Evolutionary conservation across 2,113 vertebrate species (phyloP), one percentile per base, ranked within the genome.

Genomic region (Mohoua ochrocephala): DNA sequence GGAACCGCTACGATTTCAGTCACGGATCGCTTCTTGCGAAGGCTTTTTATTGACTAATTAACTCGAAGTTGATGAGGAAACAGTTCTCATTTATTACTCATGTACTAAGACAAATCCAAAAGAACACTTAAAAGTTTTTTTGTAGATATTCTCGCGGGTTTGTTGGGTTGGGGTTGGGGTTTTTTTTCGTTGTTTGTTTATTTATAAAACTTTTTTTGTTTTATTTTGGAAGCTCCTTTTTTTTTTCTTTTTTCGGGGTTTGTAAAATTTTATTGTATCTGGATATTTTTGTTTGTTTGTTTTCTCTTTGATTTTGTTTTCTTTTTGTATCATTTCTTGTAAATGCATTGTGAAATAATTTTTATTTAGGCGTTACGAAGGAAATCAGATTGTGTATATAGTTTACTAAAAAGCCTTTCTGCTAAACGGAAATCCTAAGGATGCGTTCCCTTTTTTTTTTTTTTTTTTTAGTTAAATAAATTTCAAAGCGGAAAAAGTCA

Each of bases 281-380:
- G 96, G 94, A 91, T 95, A 71, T 69, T 76, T 95, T 87, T 94
- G 56, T 89, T 88, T 80, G 52, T 85, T 90, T 90, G 18, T 84
- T 85, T 97, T 97, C 91, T 94, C 97, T 98, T 96, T 95, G 95
- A 88, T 93, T 97, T 98, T 98, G 97, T 98, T 98, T 99, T 98
- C 96, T 98, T 99, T 98, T 99, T 98, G 98, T 99, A 98, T 99
- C 47, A 98, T 99, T 99, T 98, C 98, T 97, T 99, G 99, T 99
- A 99, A 99, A 99, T 97, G 96, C 90, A 63, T 98, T 99, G 99
- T 99, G 99, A 98, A 98, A 98, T 98, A 97, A 89, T 99, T 99
- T 99, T 99, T 97, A 99, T 97, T 98, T 97, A 98, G 98, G 97
- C 95, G 84, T 98, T 98, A 98, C 96, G 92, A 98, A 97, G 96